Conservation (phyloP, 2,797 vertebrate species). For the Euthynnus affinis region DNA sequence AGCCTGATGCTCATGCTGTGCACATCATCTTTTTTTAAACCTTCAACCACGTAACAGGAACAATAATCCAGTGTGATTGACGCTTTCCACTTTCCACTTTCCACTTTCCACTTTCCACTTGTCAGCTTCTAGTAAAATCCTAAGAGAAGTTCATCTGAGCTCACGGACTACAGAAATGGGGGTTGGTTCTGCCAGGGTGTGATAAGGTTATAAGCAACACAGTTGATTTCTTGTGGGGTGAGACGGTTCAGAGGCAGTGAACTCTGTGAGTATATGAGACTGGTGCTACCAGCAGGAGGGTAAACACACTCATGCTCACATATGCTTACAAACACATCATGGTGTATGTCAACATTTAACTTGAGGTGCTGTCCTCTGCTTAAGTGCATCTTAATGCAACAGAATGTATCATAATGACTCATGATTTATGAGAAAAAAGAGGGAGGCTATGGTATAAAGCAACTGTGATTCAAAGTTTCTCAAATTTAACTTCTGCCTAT, state of each 20-base stretch:
- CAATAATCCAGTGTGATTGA: constrained; percentile 65
- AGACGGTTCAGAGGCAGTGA: constrained; percentile 9
- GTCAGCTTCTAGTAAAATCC: constrained; percentile 54
- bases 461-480: constrained; percentile 22
- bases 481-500: constrained; percentile 1
- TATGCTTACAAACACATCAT: constrained; percentile 2
- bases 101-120: constrained; percentile 54
- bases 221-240: constrained; percentile 29
- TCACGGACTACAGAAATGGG: constrained; percentile 32
- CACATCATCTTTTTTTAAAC: constrained; percentile 36
- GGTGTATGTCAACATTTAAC: constrained; percentile 6
- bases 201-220: constrained; percentile 60
- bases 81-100: constrained; percentile 45
- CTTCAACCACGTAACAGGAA: constrained; percentile 44
- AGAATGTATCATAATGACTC: background rate
- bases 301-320: constrained; percentile 11
- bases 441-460: constrained; percentile 3
- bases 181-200: constrained; percentile 30
- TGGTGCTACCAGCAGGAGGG: constrained; percentile 8
- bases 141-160: constrained; percentile 56
- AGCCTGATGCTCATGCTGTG: constrained; percentile 13
- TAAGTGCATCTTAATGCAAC: background rate
- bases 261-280: constrained; percentile 13
- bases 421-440: background rate
- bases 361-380: constrained; percentile 18